Conservation (phyloP, 2,888 invertebrate species). For the Tenodera sinensis region DNA sequence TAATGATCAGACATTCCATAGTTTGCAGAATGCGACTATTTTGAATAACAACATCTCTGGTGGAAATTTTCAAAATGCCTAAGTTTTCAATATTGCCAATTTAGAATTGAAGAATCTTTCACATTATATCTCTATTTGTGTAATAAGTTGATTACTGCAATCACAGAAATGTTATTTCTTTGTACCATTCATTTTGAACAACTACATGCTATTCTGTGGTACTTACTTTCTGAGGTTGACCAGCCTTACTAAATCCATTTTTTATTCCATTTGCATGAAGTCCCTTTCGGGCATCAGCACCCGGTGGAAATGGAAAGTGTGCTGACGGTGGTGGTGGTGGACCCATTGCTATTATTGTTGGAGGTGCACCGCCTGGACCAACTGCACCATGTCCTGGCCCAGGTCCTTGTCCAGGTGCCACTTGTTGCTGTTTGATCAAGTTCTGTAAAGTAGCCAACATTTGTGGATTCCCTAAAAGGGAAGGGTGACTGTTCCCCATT, state of each 20-base stretch:
- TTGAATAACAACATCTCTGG: too few relatives aligned
- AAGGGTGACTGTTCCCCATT: slow-evolving; percentile 32
- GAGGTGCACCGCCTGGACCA: slow-evolving; percentile 8
- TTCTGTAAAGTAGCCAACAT: slow-evolving; percentile 40
- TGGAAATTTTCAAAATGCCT: too few relatives aligned
- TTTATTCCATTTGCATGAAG: slow-evolving; percentile 15
- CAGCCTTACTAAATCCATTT: slow-evolving; percentile 24
- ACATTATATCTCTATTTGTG: too few relatives aligned
- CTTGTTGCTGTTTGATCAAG: slow-evolving; percentile 33
- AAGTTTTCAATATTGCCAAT: too few relatives aligned
- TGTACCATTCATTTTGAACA: too few relatives aligned
- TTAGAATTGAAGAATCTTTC: too few relatives aligned
- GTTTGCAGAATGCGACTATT: too few relatives aligned
- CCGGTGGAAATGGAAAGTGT: slow-evolving; percentile 20
- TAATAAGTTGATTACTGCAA: too few relatives aligned
- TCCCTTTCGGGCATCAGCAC: slow-evolving; percentile 22
- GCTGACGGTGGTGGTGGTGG: slow-evolving; percentile 9
- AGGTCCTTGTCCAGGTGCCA: neutral
- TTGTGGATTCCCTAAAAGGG: slow-evolving; percentile 39
- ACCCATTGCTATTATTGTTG: slow-evolving; percentile 4
- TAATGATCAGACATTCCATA: too few relatives aligned
- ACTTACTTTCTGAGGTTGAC: slow-evolving; percentile 26
- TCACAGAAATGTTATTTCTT: too few relatives aligned
- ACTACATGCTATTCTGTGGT: neutral
- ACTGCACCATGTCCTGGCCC: neutral